Evolutionary conservation across 2,888 invertebrate species (phyloP).

Genomic region (Parthenolecanium corni): DNA sequence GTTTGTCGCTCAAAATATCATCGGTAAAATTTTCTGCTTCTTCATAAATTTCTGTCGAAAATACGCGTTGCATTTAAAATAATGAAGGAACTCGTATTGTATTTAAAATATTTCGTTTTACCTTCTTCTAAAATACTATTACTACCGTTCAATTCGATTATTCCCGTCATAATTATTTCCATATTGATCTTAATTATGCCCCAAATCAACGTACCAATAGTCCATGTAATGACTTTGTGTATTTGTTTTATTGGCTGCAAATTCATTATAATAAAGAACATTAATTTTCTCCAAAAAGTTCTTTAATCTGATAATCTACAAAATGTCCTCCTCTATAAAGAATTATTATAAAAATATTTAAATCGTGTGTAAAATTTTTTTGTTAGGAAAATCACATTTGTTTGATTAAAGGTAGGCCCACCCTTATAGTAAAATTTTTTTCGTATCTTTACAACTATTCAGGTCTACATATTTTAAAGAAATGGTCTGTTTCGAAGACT

Average conservation of each 20-base stretch:
- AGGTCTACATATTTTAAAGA: too few species aligned
- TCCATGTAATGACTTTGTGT: conserved; percentile 47
- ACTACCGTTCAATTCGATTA: background rate
- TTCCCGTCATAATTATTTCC: conserved; percentile 29
- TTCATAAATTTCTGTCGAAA: background rate
- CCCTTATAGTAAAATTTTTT: too few species aligned
- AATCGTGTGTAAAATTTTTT: too few species aligned
- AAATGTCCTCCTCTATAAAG: too few species aligned
- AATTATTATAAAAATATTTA: too few species aligned
- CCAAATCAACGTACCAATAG: conserved; percentile 34
- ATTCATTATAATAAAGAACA: conserved; percentile 15
- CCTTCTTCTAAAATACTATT: conserved; percentile 14
- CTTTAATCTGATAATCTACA: too few species aligned
- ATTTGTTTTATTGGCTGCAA: conserved; percentile 46
- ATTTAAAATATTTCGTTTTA: too few species aligned
- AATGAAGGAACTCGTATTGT: background rate
- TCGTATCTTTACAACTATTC: too few species aligned
- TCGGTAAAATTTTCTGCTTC: background rate
- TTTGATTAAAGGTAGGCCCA: too few species aligned
- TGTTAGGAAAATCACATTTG: too few species aligned
- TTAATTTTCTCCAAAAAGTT: conserved; percentile 5
- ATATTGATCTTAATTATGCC: conserved; percentile 34
- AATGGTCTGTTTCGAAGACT: too few species aligned
- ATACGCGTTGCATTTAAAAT: background rate
- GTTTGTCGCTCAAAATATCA: conserved; percentile 36